A percentile compares a stretch with the other conserved stretches of the same genome.
phyloP scores from a whole-genome alignment of 2,797 vertebrate genomes.

The Lepus oiostolus region DNA sequence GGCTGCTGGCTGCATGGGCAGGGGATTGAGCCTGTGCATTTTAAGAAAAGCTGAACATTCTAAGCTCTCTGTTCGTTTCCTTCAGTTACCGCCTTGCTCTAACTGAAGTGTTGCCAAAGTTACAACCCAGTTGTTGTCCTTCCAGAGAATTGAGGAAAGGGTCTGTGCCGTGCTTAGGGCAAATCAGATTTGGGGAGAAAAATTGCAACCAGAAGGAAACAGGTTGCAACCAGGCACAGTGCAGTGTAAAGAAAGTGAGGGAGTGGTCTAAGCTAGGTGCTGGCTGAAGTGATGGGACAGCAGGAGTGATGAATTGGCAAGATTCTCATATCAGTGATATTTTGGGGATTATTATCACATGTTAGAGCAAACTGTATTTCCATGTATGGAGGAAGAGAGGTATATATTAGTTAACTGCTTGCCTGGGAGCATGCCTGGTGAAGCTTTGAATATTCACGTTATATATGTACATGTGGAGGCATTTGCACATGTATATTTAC shows the following conservation, averaged over 20 bases:
- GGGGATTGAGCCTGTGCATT: background rate
- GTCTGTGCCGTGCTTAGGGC: too few species aligned
- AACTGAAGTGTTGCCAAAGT: background rate
- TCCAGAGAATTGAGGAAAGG: background rate
- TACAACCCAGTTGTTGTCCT: background rate
- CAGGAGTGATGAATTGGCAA: background rate
- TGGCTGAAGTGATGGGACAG: background rate
- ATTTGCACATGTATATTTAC: background rate
- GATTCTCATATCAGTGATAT: background rate
- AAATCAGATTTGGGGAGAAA: background rate
- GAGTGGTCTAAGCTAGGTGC: background rate
- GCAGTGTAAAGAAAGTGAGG: background rate
- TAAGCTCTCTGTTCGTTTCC: background rate
- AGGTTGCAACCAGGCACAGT: background rate
- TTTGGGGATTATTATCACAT: background rate
- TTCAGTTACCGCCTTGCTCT: background rate
- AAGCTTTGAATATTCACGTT: background rate
- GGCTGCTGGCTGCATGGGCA: background rate
- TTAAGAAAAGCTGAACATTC: background rate
- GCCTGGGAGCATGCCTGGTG: background rate
- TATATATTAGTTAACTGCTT: background rate
- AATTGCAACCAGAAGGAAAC: background rate
- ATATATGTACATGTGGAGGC: background rate
- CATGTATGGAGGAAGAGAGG: background rate
- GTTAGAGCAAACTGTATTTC: background rate